Evolutionary conservation across 2,888 invertebrate genomes (phyloP).

Genomic region (Volucella bombylans): DNA sequence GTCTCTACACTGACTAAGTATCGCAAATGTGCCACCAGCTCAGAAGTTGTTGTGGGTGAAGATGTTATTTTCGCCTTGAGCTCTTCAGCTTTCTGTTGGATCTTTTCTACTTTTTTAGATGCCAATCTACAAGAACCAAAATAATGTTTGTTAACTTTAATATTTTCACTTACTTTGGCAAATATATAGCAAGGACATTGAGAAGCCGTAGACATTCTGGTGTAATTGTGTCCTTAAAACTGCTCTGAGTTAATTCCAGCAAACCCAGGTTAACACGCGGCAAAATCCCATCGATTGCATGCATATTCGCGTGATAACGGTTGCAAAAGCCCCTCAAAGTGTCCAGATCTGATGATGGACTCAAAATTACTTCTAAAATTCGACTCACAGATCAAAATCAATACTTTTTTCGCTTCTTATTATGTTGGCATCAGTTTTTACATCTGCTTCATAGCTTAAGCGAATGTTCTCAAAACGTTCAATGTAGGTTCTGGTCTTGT

Average conservation of each 20-base stretch:
- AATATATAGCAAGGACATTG: constrained; percentile 85
- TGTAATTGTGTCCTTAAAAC: constrained; percentile 88
- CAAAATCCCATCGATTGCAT: constrained; percentile 86
- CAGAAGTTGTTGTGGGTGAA: constrained; percentile 88
- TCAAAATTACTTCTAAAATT: neutral
- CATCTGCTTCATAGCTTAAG: constrained; percentile 88
- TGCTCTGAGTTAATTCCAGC: constrained; percentile 86
- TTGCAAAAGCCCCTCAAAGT: constrained; percentile 87
- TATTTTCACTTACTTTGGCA: constrained; percentile 85
- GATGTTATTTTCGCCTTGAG: constrained; percentile 86
- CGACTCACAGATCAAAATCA: constrained; percentile 35
- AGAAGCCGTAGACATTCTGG: constrained; percentile 89
- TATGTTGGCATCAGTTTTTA: constrained; percentile 85
- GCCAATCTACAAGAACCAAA: constrained; percentile 84
- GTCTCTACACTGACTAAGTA: constrained; percentile 85
- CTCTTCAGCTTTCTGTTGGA: constrained; percentile 82
- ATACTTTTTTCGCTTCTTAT: constrained; percentile 85
- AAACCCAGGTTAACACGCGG: constrained; percentile 89
- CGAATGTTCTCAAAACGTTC: constrained; percentile 86
- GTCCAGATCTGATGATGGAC: constrained; percentile 83
- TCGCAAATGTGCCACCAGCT: constrained; percentile 85
- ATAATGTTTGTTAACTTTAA: neutral
- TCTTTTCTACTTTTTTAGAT: constrained; percentile 83
- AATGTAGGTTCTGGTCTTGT: constrained; percentile 86
- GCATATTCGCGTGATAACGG: constrained; percentile 87